Base-by-base conservation (phyloP, 2,888 invertebrate species). In the Cephalotes varians region DNA sequence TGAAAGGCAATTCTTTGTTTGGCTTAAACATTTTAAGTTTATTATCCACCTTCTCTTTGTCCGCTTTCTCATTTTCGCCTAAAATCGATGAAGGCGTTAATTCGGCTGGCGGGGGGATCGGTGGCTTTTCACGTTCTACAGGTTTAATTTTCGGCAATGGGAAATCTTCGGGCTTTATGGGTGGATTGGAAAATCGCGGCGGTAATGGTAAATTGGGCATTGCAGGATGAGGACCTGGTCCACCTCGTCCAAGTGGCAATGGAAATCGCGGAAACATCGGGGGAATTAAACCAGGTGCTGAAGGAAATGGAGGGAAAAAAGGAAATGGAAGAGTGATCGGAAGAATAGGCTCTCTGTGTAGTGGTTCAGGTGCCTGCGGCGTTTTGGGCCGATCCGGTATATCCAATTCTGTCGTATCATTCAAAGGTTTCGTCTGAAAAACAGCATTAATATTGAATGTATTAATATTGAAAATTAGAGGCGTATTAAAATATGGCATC, bases 281-380 rank as follows among this genome's bases (percentile, higher is more conserved):
- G 5, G 96, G 96, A 91, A 97, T 96, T 64, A 97, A 94, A 47
- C 97, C 96, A 18, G 96, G 96, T 0, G 96, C 96, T 44, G 93
- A 85, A 37, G 94, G 92, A 62, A 93, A 93, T 10, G 93, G 88
- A 40, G 94, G 92, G 25, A 94, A 94, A 84, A 95, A 95, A 2
- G 95, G 95, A 58, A 94, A 95, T 82, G 92, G 96, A 94, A 93
- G 95, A 92, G 90, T 95, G 93, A 92, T 95, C 90, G 89, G 96
- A 95, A 95, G 95, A 95, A 54, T 96, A 95, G 91, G 83, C 73
- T 93, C 93, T 85, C 91, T 90, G 21, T 88, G 88, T 25, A 85
- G 60, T 6, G 91, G 85, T 65, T 94, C 94, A 2, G 93, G 92
- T 34, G 92, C 93, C 74, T 95, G 94, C 1, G 95, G 95, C 37